Conservation (phyloP, 2,888 invertebrate species). For the Cataglyphis livida region DNA sequence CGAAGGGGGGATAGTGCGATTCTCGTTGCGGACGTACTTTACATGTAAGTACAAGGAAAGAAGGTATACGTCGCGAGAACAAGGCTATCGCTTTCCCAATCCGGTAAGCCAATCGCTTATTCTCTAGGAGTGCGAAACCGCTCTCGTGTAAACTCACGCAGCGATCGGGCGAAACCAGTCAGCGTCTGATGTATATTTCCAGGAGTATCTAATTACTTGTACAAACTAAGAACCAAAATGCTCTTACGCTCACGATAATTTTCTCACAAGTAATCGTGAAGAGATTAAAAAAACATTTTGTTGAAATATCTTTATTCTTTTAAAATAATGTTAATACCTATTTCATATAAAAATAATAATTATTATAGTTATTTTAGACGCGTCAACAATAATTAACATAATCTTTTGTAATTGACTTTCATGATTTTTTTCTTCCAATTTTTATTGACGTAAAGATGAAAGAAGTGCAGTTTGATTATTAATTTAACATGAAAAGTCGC, state of each 20-base stretch:
- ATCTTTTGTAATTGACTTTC: not conserved
- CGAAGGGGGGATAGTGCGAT: not conserved
- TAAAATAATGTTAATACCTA: not conserved
- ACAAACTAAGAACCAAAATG: slow-evolving; percentile 73
- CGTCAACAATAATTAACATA: not conserved
- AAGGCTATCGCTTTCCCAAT: slow-evolving; percentile 75
- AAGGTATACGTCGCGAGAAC: slow-evolving; percentile 45
- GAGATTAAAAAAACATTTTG: not conserved
- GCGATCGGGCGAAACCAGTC: slow-evolving; percentile 71
- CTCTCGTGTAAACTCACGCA: slow-evolving; percentile 60
- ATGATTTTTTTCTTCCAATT: not conserved
- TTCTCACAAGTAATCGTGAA: not conserved
- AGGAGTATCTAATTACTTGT: slow-evolving; percentile 84
- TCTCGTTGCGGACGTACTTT: slow-evolving; percentile 38
- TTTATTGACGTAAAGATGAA: not conserved
- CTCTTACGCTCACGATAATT: slow-evolving; percentile 70
- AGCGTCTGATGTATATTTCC: slow-evolving; percentile 81
- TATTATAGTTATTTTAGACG: not conserved
- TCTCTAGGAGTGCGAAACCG: slow-evolving; percentile 65
- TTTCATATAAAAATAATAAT: not conserved
- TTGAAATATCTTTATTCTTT: not conserved
- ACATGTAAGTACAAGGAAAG: slow-evolving; percentile 48
- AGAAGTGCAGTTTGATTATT: not conserved
- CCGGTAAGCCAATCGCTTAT: slow-evolving; percentile 75
- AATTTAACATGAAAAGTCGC: slow-evolving; percentile 17